phyloP scores from a whole-genome alignment of 2,888 invertebrate species.

The Zhengitettix transpicula region DNA sequence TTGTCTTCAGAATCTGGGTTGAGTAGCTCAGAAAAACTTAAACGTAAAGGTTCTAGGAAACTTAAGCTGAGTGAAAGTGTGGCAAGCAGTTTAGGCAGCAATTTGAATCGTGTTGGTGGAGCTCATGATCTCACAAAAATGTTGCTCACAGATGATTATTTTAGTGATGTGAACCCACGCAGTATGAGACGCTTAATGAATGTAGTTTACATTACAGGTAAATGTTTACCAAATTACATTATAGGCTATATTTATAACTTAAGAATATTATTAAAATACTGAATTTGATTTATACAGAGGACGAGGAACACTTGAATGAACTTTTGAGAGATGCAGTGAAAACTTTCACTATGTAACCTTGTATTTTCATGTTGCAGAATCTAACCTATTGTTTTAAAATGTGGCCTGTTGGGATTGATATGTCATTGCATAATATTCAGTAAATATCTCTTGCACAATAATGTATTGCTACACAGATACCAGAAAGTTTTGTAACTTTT shows the following conservation, averaged over 20 bases:
- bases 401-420: too few species aligned
- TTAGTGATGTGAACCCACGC: conserved; percentile 94
- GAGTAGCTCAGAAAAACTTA: conserved; percentile 68
- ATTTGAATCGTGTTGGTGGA: conserved; percentile 59
- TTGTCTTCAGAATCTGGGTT: conserved; percentile 64
- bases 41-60: conserved; percentile 49
- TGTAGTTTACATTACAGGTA: conserved; percentile 88
- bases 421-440: too few species aligned
- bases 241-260: background rate
- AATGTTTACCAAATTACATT: conserved; percentile 14
- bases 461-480: too few species aligned
- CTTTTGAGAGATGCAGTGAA: too few species aligned
- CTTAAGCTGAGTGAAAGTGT: conserved; percentile 73
- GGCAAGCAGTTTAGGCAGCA: conserved; percentile 80
- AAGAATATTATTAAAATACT: background rate
- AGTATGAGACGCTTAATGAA: conserved; percentile 95
- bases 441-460: too few species aligned
- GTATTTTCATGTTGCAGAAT: too few species aligned
- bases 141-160: conserved; percentile 92
- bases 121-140: conserved; percentile 64
- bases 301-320: too few species aligned
- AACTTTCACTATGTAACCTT: too few species aligned
- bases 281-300: too few species aligned
- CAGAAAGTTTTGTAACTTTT: too few species aligned
- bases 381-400: too few species aligned